Evolutionary conservation across 2,113 vertebrate species (phyloP).

Genomic region (Calyptomena viridis): DNA sequence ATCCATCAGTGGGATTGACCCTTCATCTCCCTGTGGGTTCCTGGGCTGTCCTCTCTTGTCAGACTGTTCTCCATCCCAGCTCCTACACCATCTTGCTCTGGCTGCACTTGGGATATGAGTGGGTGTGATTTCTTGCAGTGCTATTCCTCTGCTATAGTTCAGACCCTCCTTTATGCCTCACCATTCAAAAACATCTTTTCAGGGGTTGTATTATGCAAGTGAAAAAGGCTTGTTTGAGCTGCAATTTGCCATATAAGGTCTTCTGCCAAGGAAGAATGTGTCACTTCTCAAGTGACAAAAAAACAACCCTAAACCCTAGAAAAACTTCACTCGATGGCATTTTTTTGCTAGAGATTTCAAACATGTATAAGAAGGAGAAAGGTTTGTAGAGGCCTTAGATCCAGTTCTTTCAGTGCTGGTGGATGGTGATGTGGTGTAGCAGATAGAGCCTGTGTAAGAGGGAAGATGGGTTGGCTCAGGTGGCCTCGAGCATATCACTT

Average conservation of each 20-base stretch:
- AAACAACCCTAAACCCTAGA: neutral
- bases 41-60: neutral
- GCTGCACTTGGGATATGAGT: neutral
- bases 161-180: neutral
- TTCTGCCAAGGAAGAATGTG: neutral
- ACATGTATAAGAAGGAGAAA: neutral
- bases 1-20: neutral
- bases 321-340: neutral
- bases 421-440: neutral
- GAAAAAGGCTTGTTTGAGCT: neutral
- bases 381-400: neutral
- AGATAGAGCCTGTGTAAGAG: neutral
- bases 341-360: neutral
- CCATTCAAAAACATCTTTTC: neutral
- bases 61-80: neutral
- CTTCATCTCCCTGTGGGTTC: neutral
- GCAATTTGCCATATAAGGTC: neutral
- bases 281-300: neutral
- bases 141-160: neutral
- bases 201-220: neutral
- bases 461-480: neutral
- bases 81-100: neutral
- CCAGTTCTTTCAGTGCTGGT: neutral
- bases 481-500: rapidly evolving
- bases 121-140: neutral